Base-by-base conservation (phyloP, 2,888 invertebrate species). In the Eledone cirrhosa region DNA sequence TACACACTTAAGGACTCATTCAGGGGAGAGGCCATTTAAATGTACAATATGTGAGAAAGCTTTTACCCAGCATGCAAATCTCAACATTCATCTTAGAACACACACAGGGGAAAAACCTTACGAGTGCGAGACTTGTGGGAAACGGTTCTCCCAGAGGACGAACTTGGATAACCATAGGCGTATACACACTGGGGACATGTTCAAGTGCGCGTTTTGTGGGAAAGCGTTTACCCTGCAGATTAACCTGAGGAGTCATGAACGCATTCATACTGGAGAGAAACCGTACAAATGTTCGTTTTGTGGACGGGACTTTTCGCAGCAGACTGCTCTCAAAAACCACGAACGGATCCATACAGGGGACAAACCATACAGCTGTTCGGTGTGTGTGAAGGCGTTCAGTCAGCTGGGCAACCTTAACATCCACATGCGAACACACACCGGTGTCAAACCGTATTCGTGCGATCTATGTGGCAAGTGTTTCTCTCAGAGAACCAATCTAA, bases 141-240 rank as follows among this genome's bases (percentile, higher is more conserved):
- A 72, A 33, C 72, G 72, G 33, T 72, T 72, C 72, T 72, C 72
- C 22, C 72, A 72, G 72, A 72, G 72, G n/a, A 72, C 72, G 41
- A 72, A 72, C 72, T 33, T 72, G n/a, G 72, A 72, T 33, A 72
- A 72, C 14, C 72, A 72, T 33, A n/a, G 72, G 33, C 72, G 72
- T n/a, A 72, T 72, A 22, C 72, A 72, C 72, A 72, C 72, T n/a
- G 72, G 72, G 22, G 41, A 72, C 72, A 72, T 72, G 72, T 72
- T 72, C 72, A 72, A 72, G 72, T 72, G 72, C 13, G 72, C 72
- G 72, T 72, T 72, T n/a, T 72, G 72, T n/a, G 72, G 72, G 5
- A 72, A 72, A 72, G 72, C 72, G 33, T 72, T 72, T 72, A 72
- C 31, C 72, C 72, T 72, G 33, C 72, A 72, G 72, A 72, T 72